phyloP scores from a whole-genome alignment of 2,888 invertebrate genomes.

The Plebejus melissa region DNA sequence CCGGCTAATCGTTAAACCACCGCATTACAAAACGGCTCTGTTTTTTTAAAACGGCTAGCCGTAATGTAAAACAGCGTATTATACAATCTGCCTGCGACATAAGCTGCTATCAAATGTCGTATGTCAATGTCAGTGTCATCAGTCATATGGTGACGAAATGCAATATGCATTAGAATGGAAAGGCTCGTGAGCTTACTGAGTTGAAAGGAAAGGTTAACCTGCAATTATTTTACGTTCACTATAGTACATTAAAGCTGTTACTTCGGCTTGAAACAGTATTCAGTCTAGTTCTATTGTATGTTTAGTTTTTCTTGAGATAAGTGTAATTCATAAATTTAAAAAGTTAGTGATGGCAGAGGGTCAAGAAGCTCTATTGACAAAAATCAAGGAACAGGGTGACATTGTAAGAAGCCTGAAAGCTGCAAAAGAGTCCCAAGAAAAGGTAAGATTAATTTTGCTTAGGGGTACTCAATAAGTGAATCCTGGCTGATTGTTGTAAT shows the following conservation, averaged over 20 bases:
- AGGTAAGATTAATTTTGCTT: constrained; percentile 74
- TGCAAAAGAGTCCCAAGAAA: constrained; percentile 86
- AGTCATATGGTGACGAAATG: too few species aligned
- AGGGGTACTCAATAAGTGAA: background rate
- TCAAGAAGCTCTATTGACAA: constrained; percentile 57
- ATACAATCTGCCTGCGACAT: too few species aligned
- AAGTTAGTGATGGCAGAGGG: constrained; percentile 57
- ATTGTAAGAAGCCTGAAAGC: constrained; percentile 89
- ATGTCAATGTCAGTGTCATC: too few species aligned
- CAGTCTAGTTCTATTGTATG: constrained; percentile 37
- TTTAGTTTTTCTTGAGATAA: constrained; percentile 28
- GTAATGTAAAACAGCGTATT: too few species aligned
- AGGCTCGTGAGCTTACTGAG: constrained; percentile 25
- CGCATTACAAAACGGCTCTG: too few species aligned
- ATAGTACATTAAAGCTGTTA: constrained; percentile 38
- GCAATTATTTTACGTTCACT: constrained; percentile 48
- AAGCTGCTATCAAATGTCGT: too few species aligned
- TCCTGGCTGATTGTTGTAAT: constrained; percentile 22
- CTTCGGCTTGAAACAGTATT: constrained; percentile 55
- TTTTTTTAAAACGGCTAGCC: too few species aligned
- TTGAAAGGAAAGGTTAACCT: constrained; percentile 47
- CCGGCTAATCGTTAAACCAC: too few species aligned
- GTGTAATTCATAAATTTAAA: constrained; percentile 29
- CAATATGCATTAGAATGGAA: background rate
- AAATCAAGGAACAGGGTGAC: constrained; percentile 85